Percentiles rank a stretch among this genome's conserved stretches.
phyloP scores from a whole-genome alignment of 2,797 vertebrate species.

The Argentina silus region DNA sequence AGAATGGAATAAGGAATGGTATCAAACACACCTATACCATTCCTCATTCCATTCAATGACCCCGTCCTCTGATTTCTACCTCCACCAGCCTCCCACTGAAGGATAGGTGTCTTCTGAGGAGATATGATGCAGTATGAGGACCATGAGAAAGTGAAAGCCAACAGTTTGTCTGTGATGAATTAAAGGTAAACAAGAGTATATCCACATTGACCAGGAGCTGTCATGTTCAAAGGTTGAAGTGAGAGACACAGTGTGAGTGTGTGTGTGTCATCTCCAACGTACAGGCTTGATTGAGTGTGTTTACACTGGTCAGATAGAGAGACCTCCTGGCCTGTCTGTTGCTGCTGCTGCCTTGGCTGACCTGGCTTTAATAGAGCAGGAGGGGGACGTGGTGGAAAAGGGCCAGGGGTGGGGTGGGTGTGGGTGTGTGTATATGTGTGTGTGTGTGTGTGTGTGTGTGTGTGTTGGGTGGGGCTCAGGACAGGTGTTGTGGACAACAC shows the following conservation, averaged over 20 bases:
- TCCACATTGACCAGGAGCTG: background rate
- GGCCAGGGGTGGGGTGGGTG: background rate
- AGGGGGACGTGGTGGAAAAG: background rate
- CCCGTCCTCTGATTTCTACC: too few species aligned
- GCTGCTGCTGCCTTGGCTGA: background rate
- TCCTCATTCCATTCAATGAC: too few species aligned
- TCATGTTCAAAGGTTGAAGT: background rate
- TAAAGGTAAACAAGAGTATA: background rate
- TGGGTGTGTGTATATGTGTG: too few species aligned
- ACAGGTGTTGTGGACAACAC: too few species aligned
- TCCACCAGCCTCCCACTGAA: too few species aligned
- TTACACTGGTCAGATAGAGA: constrained; percentile 9
- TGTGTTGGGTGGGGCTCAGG: background rate
- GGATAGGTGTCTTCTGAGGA: too few species aligned
- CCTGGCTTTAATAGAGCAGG: background rate
- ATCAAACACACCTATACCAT: too few species aligned
- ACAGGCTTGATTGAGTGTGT: background rate
- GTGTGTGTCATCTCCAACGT: background rate
- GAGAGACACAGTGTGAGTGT: background rate
- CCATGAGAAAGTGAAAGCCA: too few species aligned
- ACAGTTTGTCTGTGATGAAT: too few species aligned
- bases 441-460: background rate
- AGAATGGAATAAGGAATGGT: too few species aligned
- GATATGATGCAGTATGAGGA: too few species aligned
- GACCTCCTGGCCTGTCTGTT: background rate